Conservation (phyloP, 2,797 vertebrate species). For the Chaetodon trifasciatus region DNA sequence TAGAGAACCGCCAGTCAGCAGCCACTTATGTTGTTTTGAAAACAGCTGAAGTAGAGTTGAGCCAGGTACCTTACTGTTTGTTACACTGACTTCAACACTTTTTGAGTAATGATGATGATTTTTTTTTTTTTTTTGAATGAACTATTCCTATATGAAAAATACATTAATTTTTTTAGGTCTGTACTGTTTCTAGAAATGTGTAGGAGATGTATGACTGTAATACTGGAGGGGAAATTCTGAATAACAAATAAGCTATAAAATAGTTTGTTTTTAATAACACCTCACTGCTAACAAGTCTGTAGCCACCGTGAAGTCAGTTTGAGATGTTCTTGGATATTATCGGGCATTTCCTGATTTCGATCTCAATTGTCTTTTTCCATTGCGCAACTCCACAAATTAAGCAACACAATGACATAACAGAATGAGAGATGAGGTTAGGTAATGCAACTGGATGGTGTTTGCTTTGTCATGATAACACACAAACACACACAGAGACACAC, state of each 20-base stretch:
- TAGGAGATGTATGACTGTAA: background rate
- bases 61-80: background rate
- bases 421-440: constrained; percentile 56
- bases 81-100: background rate
- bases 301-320: background rate
- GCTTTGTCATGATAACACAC: constrained; percentile 62
- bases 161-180: background rate
- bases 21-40: constrained; percentile 44
- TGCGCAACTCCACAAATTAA: constrained; percentile 47
- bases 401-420: constrained; percentile 66
- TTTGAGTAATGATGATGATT: background rate
- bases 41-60: constrained; percentile 29
- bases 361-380: constrained; percentile 29
- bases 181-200: background rate
- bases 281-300: background rate
- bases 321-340: constrained; percentile 16
- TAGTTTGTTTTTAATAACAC: background rate
- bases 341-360: constrained; percentile 35
- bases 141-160: background rate
- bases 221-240: background rate
- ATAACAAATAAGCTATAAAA: background rate
- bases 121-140: background rate
- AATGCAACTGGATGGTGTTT: constrained; percentile 55
- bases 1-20: constrained; percentile 28
- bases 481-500: constrained; percentile 38